Conservation (phyloP, 2,888 invertebrate genomes). For the Neoscelio sp. region DNA sequence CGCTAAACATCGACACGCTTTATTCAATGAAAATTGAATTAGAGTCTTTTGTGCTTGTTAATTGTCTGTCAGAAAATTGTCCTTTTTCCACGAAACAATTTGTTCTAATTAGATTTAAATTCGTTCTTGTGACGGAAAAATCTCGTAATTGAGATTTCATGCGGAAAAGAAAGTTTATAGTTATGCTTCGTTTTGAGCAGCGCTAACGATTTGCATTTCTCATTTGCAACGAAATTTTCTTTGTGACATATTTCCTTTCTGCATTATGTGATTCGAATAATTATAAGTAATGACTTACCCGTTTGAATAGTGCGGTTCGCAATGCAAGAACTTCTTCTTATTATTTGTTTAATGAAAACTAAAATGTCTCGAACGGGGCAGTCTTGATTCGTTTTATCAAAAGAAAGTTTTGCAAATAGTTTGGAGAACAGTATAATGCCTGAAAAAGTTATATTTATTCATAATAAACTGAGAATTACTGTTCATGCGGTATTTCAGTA, state of each 20-base stretch:
- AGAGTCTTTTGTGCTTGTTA: slow-evolving; percentile 22
- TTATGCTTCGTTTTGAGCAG: background rate
- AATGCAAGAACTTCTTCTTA: no score
- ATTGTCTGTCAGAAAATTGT: slow-evolving; percentile 15
- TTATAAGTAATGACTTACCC: background rate
- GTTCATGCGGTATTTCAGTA: no score
- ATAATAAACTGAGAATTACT: no score
- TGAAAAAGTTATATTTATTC: no score
- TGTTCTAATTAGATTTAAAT: slow-evolving; percentile 42
- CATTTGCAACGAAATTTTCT: background rate
- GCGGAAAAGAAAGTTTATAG: slow-evolving; percentile 33
- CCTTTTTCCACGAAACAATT: slow-evolving; percentile 30
- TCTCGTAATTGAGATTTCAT: slow-evolving; percentile 22
- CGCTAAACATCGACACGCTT: slow-evolving; percentile 8
- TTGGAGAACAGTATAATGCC: no score
- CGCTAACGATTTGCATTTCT: slow-evolving; percentile 22
- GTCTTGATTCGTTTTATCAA: no score
- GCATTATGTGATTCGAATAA: background rate
- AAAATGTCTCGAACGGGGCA: no score
- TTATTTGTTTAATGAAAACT: no score
- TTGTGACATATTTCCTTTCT: background rate
- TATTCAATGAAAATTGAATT: slow-evolving; percentile 42
- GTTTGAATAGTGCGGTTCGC: no score
- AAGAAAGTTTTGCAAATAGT: no score
- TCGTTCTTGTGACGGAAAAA: slow-evolving; percentile 12